Evolutionary conservation across 2,113 vertebrate species (phyloP).

Genomic region (Trematocara unimaculatum): DNA sequence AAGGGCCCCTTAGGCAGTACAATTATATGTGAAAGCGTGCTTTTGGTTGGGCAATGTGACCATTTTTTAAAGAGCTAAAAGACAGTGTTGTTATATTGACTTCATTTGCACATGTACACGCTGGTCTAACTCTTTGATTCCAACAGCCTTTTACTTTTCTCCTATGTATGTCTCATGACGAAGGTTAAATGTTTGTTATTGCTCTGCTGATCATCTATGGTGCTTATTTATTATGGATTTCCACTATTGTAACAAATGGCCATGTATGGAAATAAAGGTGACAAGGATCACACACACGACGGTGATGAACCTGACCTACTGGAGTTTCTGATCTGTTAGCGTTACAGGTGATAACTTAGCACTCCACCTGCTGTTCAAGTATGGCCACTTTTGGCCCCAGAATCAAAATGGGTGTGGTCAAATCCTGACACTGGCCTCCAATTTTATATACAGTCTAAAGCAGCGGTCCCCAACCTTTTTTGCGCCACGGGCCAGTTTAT

Average conservation of each 20-base stretch:
- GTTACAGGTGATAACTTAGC: not conserved
- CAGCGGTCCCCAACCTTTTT: not conserved
- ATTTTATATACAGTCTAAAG: not conserved
- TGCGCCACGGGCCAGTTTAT: not conserved
- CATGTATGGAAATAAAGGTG: conserved; percentile 55
- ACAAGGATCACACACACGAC: not conserved
- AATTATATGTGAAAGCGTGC: conserved; percentile 8
- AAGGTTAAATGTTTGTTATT: conserved; percentile 26
- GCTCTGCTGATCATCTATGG: conserved; percentile 37
- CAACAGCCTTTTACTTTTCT: not conserved
- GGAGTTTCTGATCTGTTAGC: not conserved
- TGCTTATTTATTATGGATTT: conserved; percentile 66
- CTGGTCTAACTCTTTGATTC: not conserved
- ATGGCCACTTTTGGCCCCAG: not conserved
- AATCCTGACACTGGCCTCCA: not conserved
- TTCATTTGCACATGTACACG: conserved; percentile 21
- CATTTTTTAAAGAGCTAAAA: conserved; percentile 9
- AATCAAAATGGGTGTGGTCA: not conserved
- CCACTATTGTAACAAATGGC: conserved; percentile 50
- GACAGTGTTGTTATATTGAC: not conserved
- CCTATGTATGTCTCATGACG: not conserved
- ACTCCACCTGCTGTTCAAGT: not conserved
- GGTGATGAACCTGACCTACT: not conserved
- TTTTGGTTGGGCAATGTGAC: conserved; percentile 21
- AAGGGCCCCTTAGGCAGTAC: not conserved